Conservation (phyloP, 2,888 invertebrate genomes). For the Caprella mutica region DNA sequence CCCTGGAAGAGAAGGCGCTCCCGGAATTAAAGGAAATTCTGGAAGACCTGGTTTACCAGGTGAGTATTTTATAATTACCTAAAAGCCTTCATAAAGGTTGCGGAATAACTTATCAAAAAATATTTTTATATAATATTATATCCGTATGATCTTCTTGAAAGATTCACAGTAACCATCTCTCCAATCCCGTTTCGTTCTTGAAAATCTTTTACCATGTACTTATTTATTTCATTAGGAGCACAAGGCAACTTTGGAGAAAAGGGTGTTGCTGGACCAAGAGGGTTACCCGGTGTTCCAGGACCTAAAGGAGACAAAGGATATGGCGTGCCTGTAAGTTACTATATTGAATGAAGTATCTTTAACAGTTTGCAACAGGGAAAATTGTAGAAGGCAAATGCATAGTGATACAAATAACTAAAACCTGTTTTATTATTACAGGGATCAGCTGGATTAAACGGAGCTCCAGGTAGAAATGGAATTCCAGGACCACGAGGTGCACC, state of each 20-base stretch:
- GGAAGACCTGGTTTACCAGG: slow-evolving; percentile 56
- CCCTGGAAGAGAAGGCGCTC: slow-evolving; percentile 71
- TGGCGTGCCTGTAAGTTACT: slow-evolving; percentile 23
- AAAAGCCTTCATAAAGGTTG: too few relatives aligned
- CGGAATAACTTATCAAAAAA: background rate
- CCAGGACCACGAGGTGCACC: slow-evolving; percentile 57
- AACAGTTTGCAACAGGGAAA: background rate
- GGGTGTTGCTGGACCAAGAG: slow-evolving; percentile 54
- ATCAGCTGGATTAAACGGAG: slow-evolving; percentile 65
- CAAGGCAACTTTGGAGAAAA: slow-evolving; percentile 58
- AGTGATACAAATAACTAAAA: too few relatives aligned
- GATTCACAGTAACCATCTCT: too few relatives aligned
- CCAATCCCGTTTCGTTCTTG: too few relatives aligned
- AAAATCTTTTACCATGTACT: too few relatives aligned
- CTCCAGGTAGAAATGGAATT: slow-evolving; percentile 52
- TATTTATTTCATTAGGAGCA: too few relatives aligned
- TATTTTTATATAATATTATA: background rate
- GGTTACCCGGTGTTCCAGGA: slow-evolving; percentile 55
- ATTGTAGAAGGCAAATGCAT: too few relatives aligned
- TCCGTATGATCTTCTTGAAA: too few relatives aligned
- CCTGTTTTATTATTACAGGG: slow-evolving; percentile 59
- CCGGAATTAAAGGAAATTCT: slow-evolving; percentile 76
- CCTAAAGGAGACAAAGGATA: slow-evolving; percentile 58
- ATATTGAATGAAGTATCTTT: background rate
- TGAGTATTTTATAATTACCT: background rate